Percentiles rank a stretch among this genome's conserved stretches.
phyloP scores from a whole-genome alignment of 1,140 invertebrate species.

The Cecropterus lyciades region DNA sequence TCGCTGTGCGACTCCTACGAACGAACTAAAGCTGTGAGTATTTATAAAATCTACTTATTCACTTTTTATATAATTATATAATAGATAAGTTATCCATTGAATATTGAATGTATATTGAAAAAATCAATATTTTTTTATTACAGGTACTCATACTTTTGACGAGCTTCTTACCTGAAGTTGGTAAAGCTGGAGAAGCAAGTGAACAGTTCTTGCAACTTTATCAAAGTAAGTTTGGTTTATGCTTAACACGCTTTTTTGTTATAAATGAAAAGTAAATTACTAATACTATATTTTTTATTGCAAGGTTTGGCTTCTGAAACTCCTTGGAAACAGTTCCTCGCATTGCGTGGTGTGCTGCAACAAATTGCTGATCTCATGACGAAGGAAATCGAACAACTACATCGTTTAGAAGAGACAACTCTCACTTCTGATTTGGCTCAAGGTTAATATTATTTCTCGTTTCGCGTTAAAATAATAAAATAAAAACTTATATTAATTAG shows the following conservation, averaged over 20 bases:
- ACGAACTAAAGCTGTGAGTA: conserved; percentile 87
- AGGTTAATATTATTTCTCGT: too few species aligned
- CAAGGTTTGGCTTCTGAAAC: conserved; percentile 90
- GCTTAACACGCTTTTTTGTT: too few species aligned
- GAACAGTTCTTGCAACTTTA: conserved; percentile 96
- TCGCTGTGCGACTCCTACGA: conserved; percentile 90
- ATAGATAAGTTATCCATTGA: too few species aligned
- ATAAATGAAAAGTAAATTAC: too few species aligned
- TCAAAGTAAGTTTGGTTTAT: conserved; percentile 85
- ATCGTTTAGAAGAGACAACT: conserved; percentile 94
- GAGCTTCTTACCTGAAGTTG: conserved; percentile 93
- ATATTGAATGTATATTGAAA: too few species aligned
- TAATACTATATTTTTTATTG: too few species aligned
- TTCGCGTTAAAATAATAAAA: too few species aligned
- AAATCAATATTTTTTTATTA: background rate
- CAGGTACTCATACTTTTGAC: conserved; percentile 94
- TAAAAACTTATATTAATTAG: too few species aligned
- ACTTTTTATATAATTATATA: too few species aligned
- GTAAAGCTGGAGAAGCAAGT: conserved; percentile 94
- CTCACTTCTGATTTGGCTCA: conserved; percentile 97
- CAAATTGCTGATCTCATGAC: conserved; percentile 94
- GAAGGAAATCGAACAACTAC: conserved; percentile 93
- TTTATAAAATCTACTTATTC: too few species aligned
- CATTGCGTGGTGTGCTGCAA: conserved; percentile 93
- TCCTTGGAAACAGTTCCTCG: conserved; percentile 97